Conservation (phyloP, 2,797 vertebrate genomes). For the Peromyscus attwateri region DNA sequence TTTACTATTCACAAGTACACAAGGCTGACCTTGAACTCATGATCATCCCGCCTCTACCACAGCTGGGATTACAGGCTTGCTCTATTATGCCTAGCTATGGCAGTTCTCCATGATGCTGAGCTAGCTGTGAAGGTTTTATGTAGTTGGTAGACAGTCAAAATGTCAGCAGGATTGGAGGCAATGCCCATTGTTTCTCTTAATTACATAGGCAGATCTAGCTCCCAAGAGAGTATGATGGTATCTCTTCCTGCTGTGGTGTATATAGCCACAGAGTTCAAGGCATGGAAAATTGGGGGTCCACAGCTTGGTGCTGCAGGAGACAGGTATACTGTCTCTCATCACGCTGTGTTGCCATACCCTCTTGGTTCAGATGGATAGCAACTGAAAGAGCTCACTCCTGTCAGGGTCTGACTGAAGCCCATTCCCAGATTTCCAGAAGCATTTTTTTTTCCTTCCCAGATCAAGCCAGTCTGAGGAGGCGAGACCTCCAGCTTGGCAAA, state of each 20-base stretch:
- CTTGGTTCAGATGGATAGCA: not conserved
- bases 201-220: not conserved
- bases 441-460: not conserved
- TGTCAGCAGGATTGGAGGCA: not conserved
- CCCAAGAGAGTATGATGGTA: not conserved
- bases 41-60: not conserved
- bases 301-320: not conserved
- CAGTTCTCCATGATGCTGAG: not conserved
- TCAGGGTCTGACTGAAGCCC: not conserved
- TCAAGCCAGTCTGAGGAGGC: not conserved
- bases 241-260: not conserved
- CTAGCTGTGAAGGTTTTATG: not conserved
- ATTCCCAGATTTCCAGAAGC: not conserved
- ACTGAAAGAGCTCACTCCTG: not conserved
- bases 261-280: not conserved
- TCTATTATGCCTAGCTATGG: not conserved
- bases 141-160: not conserved
- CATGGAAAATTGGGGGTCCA: not conserved
- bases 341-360: not conserved
- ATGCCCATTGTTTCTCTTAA: not conserved
- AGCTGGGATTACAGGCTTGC: not conserved
- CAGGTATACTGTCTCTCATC: not conserved
- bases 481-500: not conserved
- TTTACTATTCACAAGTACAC: too few species aligned
- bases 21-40: not conserved